Conservation (phyloP, 2,113 vertebrate genomes). For the Indicator indicator region DNA sequence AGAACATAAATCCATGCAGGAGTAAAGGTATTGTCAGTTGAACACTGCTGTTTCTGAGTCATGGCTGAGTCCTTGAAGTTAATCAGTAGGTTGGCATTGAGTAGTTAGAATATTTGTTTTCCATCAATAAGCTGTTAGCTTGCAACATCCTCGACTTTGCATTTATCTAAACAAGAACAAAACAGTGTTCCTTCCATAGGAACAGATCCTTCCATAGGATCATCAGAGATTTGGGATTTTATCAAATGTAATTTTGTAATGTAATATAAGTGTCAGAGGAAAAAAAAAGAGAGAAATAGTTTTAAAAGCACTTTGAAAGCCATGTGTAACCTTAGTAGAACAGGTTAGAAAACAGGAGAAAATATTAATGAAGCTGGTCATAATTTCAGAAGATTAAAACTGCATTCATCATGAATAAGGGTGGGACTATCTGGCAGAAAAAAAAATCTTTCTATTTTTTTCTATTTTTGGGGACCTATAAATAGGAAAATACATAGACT, state of each 20-base stretch:
- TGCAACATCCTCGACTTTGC: slow-evolving; percentile 1
- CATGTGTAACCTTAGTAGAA: neutral
- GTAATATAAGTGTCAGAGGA: neutral
- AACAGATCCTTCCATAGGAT: neutral
- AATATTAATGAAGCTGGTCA: neutral
- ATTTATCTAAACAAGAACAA: neutral
- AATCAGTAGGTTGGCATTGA: neutral
- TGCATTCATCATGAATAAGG: neutral
- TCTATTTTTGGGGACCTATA: neutral
- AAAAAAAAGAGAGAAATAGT: neutral
- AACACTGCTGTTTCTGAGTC: neutral
- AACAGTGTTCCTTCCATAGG: neutral
- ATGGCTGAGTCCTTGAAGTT: neutral
- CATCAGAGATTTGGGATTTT: neutral
- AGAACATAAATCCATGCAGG: neutral
- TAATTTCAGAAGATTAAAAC: neutral
- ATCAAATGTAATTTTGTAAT: neutral
- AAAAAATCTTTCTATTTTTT: neutral
- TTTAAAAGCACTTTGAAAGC: neutral
- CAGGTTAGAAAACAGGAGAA: neutral
- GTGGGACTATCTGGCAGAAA: neutral
- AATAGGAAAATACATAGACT: neutral
- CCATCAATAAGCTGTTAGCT: neutral
- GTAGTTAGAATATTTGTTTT: neutral
- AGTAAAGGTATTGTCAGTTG: neutral